Conservation (phyloP, 2,888 invertebrate species). For the Taenaris catops region DNA sequence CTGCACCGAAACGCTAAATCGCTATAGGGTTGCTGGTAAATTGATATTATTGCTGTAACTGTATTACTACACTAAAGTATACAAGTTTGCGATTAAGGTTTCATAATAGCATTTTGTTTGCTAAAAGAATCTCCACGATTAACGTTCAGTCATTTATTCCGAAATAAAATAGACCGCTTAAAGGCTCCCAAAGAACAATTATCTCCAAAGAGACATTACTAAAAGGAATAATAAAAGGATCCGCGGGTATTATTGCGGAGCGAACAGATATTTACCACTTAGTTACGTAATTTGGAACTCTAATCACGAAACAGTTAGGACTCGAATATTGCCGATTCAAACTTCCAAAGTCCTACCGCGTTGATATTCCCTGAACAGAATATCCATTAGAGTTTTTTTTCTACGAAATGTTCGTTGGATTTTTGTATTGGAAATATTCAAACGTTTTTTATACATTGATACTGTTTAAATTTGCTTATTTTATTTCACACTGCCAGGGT, state of each 20-base stretch:
- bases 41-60: too few species aligned
- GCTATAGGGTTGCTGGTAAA: too few species aligned
- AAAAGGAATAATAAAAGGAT: constrained; percentile 7
- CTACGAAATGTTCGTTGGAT: constrained; percentile 6
- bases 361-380: constrained; percentile 8
- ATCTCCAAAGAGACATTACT: constrained; percentile 1
- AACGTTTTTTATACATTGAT: constrained; percentile 1
- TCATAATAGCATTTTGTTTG: too few species aligned
- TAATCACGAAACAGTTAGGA: constrained; percentile 16
- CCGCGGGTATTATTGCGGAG: constrained; percentile 1
- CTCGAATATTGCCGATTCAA: constrained; percentile 16
- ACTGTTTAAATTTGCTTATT: constrained; percentile 1
- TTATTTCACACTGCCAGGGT: too few species aligned
- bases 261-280: constrained; percentile 13
- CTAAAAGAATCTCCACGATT: too few species aligned
- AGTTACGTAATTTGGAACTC: constrained; percentile 18
- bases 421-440: constrained; percentile 6
- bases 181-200: constrained; percentile 4
- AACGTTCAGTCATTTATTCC: too few species aligned
- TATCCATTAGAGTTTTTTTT: constrained; percentile 10
- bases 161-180: too few species aligned
- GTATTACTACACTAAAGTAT: too few species aligned
- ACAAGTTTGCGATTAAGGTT: too few species aligned
- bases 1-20: too few species aligned
- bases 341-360: constrained; percentile 8